Evolutionary conservation across 1,140 invertebrate species (phyloP).

Genomic region (Drosophila teissieri): DNA sequence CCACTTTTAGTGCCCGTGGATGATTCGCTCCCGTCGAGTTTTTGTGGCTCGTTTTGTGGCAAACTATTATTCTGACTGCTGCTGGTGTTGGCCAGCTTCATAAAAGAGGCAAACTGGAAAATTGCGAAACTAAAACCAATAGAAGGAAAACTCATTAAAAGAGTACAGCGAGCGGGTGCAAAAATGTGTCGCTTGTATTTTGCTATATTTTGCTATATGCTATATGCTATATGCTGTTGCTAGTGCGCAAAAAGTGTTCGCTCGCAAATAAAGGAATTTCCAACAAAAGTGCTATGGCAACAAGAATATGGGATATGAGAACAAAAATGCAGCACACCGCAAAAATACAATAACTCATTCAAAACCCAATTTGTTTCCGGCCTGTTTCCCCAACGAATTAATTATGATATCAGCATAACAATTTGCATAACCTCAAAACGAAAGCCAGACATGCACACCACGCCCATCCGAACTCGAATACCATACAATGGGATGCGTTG

Average conservation of each 20-base stretch:
- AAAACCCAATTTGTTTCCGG: constrained; percentile 81
- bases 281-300: constrained; percentile 8
- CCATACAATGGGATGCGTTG: constrained; percentile 11
- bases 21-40: constrained; percentile 19
- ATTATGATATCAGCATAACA: constrained; percentile 83
- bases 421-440: constrained; percentile 81
- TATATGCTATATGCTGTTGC: not conserved
- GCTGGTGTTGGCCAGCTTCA: constrained; percentile 6
- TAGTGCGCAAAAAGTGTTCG: constrained; percentile 2
- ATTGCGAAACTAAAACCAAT: constrained; percentile 40
- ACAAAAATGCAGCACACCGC: constrained; percentile 68
- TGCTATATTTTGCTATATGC: constrained; percentile 1
- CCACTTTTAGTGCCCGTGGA: constrained; percentile 29
- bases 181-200: constrained; percentile 31
- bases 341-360: constrained; percentile 81
- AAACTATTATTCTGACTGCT: constrained; percentile 24
- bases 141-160: constrained; percentile 42
- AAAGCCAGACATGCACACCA: constrained; percentile 59
- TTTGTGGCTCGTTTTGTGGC: constrained; percentile 35
- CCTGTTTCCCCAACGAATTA: constrained; percentile 80
- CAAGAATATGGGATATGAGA: not conserved
- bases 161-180: not conserved
- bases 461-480: constrained; percentile 12
- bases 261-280: constrained; percentile 8
- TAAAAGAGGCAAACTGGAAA: constrained; percentile 21